phyloP scores from a whole-genome alignment of 2,888 invertebrate genomes.

The Drosophila mulleri region DNA sequence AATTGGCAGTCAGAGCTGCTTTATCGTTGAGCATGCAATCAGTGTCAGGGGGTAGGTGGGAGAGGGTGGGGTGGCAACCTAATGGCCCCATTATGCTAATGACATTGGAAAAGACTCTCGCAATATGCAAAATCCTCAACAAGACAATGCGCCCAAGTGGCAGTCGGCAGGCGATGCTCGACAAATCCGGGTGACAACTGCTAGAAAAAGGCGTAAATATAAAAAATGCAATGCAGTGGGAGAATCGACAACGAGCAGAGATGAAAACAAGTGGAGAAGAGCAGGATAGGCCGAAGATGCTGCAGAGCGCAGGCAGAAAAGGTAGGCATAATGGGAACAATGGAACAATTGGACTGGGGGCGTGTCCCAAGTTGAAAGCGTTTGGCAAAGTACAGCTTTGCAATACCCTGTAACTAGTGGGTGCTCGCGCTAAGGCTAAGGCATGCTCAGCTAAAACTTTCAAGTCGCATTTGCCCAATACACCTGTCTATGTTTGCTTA shows the following conservation, averaged over 20 bases:
- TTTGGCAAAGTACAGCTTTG: slow-evolving; percentile 35
- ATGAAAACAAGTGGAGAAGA: background rate
- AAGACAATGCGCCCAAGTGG: slow-evolving; percentile 59
- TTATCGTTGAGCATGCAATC: slow-evolving; percentile 72
- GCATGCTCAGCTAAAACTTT: no score
- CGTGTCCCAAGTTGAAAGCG: slow-evolving; percentile 70
- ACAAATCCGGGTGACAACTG: slow-evolving; percentile 64
- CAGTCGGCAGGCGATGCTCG: slow-evolving; percentile 42
- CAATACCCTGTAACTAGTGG: slow-evolving; percentile 22
- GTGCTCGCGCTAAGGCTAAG: background rate
- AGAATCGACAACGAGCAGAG: slow-evolving; percentile 4
- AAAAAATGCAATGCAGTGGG: slow-evolving; percentile 23
- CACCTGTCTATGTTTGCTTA: background rate
- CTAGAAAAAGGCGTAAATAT: slow-evolving; percentile 52
- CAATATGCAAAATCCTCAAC: slow-evolving; percentile 51
- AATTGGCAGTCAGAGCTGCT: slow-evolving; percentile 59
- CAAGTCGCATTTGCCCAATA: background rate
- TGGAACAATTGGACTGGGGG: slow-evolving; percentile 54
- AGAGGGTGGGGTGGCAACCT: slow-evolving; percentile 52
- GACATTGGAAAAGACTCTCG: slow-evolving; percentile 66
- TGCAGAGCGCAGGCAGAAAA: background rate
- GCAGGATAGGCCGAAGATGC: background rate
- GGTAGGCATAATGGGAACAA: slow-evolving; percentile 47
- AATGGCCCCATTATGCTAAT: slow-evolving; percentile 80
- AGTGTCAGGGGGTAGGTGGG: slow-evolving; percentile 28